Base-by-base conservation (phyloP, 2,888 invertebrate species). In the Therioaphis trifolii region DNA sequence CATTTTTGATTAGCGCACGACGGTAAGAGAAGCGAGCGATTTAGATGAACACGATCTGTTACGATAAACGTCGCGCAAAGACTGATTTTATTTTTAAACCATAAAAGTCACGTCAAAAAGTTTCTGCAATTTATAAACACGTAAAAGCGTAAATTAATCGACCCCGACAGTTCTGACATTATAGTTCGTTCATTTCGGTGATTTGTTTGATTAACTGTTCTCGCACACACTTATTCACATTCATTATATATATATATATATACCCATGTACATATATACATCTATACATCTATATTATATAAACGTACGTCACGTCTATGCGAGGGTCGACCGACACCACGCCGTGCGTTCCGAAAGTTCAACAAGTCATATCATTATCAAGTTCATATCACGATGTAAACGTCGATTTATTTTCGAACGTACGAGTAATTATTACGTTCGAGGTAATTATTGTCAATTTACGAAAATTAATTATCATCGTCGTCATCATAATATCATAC, bases 81-180 rank as follows among this genome's bases (percentile, higher is more conserved):
- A 61, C 14, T 61, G 14, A n/a, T n/a, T n/a, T 29, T 18, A 11
- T 58, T 58, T 35, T 52, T 52, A 52, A 43, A 14, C 43, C n/a
- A 72, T 80, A 72, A 80, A 80, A 80, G 80, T 63, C 72, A 63
- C 49, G 49, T 82, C 35, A 82, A 82, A 80, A 82, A 46, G 72
- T 72, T 63, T 63, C 49, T 12, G 40, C 21, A 12, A 71, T 80
- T 71, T 71, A 82, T 61, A 49, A 68, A 68, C 68, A 40, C 68
- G 52, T 52, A 76, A 52, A 78, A 40, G 68, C 7, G 52, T n/a
- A 68, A 68, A 40, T 55, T 78, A 78, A 78, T 68, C 78, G 68
- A 78, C 66, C 40, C 35, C 24, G 78, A 68, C 68, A 78, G 78
- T 27, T 78, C 55, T 29, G 52, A 55, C 78, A 40, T 55, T 46